Base-by-base conservation (phyloP, 64 coral and sea anemone genomes). In the Catalaphyllia jardinei region DNA sequence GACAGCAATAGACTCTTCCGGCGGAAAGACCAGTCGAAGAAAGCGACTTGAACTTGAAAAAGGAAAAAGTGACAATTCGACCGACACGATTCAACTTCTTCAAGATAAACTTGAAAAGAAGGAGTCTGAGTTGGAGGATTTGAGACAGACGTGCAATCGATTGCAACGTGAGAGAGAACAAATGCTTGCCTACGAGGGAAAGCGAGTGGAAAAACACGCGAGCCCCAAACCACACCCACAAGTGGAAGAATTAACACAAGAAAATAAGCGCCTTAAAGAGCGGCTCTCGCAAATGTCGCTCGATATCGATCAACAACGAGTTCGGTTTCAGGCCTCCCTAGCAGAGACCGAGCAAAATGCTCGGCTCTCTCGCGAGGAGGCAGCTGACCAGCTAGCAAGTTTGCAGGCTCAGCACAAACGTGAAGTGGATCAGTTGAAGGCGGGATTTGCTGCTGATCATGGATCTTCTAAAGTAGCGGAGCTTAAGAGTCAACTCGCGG, bases 301-400 rank as follows among this genome's bases (percentile, higher is more conserved):
- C 50, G 91, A 99, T 71, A 84, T 89, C 69, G 97, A 99, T 52
- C 97, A 99, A 86, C 90, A 95, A 28, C 77, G 94, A 83, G 91
- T 95, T 65, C 83, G 97, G 54, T 93, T 77, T 73, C 97, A 99
- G 86, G 97, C 91, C 4, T 99, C 94, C 14, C 75, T 99, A 22
- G 94, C 97, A 0, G 97, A 99, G 35, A 86, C 88, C 12, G 97
- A 99, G 63, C 94, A 93, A 16, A 86, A 77, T 71, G 71, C 94
- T 6, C 86, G 97, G 52, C 94, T 95, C 35, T 77, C 77, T 77
- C 91, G 88, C 10, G 97, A 99, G 28, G 97, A 93, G 39, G 84
- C 97, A 73, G 90, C 94, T 91, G 97, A 99, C 63, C 87, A 95
- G 86, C n/a, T 99, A 51, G 74, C 89, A 39, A 93, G 87, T 80